Conservation (phyloP, 2,113 vertebrate genomes). For the Platysteira castanea region DNA sequence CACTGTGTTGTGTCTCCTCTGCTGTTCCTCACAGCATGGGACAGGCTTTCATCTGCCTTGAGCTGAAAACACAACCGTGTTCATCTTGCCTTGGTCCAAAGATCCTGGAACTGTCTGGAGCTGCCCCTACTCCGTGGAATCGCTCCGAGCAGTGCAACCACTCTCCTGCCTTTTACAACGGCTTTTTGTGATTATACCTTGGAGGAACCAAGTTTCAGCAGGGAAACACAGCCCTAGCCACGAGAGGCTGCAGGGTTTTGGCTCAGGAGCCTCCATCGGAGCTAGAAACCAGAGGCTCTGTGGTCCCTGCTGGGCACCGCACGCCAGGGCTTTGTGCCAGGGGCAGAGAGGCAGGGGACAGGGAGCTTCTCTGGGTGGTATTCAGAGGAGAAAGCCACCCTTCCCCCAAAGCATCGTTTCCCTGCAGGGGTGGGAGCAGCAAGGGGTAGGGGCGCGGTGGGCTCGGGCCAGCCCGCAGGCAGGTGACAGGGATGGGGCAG, state of each 20-base stretch:
- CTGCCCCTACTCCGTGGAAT: fast-evolving
- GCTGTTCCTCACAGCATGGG: fast-evolving
- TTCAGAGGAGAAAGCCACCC: not conserved
- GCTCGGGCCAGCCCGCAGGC: fast-evolving
- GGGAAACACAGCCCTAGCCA: fast-evolving
- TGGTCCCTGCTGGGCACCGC: not conserved
- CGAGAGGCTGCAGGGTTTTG: not conserved
- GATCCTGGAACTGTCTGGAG: fast-evolving
- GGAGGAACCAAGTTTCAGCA: not conserved
- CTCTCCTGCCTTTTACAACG: fast-evolving
- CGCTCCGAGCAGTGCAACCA: not conserved
- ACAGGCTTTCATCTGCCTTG: not conserved
- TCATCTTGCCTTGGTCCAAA: not conserved
- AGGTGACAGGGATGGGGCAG: not conserved
- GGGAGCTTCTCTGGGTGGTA: not conserved
- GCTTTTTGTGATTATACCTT: not conserved
- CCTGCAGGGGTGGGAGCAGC: not conserved
- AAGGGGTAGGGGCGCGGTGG: fast-evolving
- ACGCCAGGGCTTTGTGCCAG: fast-evolving
- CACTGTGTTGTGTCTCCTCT: not conserved
- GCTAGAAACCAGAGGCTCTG: not conserved
- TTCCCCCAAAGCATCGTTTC: fast-evolving
- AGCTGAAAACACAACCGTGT: fast-evolving
- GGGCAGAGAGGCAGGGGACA: not conserved
- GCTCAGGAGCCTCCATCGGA: fast-evolving